Conservation (phyloP, 2,113 vertebrate species). For the Pithys albifrons region DNA sequence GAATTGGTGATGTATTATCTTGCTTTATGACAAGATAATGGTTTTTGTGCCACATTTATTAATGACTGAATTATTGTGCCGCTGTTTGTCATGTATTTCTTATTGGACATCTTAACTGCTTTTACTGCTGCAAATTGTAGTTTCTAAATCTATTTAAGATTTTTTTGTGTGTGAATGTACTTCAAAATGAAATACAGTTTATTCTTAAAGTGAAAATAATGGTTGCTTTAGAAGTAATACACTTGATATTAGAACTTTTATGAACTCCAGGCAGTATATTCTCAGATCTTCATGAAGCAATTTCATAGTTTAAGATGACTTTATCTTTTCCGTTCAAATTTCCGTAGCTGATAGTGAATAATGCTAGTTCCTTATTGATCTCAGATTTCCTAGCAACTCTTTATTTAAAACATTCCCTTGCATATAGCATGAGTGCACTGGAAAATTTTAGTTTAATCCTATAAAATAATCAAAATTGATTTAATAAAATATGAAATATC, state of each 20-base stretch:
- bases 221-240: constrained; percentile 3
- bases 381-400: neutral
- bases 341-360: neutral
- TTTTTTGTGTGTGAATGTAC: neutral
- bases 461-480: neutral
- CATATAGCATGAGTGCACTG: neutral
- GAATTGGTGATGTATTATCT: neutral
- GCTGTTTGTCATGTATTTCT: constrained; percentile 23
- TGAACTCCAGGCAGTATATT: constrained; percentile 1
- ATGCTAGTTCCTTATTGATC: neutral
- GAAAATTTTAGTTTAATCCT: neutral
- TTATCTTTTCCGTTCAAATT: neutral
- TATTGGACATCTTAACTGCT: constrained; percentile 13
- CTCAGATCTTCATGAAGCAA: neutral
- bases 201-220: constrained; percentile 1
- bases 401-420: neutral
- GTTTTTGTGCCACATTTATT: constrained; percentile 32
- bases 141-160: constrained; percentile 45
- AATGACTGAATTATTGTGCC: constrained; percentile 29
- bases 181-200: constrained; percentile 19
- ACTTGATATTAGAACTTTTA: neutral
- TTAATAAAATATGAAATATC: neutral
- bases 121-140: constrained; percentile 1
- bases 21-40: constrained; percentile 5
- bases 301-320: neutral